Percentiles rank a stretch among this genome's conserved stretches.
Conservation (phyloP, 1,140 invertebrate genomes). For the Wasmannia auropunctata region DNA sequence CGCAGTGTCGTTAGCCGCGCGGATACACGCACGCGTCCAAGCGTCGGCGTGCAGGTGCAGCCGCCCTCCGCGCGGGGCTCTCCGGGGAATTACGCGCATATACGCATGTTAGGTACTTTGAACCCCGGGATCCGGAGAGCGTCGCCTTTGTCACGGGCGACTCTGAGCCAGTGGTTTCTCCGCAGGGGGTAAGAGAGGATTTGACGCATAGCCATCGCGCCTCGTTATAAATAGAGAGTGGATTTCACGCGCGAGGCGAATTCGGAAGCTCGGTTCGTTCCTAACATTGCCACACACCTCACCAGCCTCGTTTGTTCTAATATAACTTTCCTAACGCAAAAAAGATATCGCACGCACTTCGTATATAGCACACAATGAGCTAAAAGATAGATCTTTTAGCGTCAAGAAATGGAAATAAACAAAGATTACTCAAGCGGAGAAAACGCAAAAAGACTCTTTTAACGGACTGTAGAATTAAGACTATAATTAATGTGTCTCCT, state of each 20-base stretch:
- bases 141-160: conserved; percentile 49
- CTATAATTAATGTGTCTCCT: background rate
- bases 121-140: conserved; percentile 26
- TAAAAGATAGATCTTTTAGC: background rate
- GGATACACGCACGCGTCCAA: background rate
- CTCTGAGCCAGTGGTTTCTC: conserved; percentile 62
- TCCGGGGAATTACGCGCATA: conserved; percentile 35
- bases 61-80: conserved; percentile 4
- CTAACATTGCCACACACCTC: background rate
- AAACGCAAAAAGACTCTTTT: background rate
- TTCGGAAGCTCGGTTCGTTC: conserved; percentile 9
- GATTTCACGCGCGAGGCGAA: conserved; percentile 16
- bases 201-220: conserved; percentile 45
- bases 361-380: background rate
- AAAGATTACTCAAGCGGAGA: background rate
- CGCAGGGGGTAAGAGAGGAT: conserved; percentile 61
- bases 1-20: conserved; percentile 8
- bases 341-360: background rate
- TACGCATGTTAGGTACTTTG: conserved; percentile 53
- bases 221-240: conserved; percentile 52
- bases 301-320: conserved; percentile 3
- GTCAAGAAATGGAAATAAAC: background rate
- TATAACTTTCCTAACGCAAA: background rate
- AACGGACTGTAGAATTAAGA: background rate
- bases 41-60: conserved; percentile 38